phyloP scores from a whole-genome alignment of 2,797 vertebrate species.

The Peromyscus melanophrys region DNA sequence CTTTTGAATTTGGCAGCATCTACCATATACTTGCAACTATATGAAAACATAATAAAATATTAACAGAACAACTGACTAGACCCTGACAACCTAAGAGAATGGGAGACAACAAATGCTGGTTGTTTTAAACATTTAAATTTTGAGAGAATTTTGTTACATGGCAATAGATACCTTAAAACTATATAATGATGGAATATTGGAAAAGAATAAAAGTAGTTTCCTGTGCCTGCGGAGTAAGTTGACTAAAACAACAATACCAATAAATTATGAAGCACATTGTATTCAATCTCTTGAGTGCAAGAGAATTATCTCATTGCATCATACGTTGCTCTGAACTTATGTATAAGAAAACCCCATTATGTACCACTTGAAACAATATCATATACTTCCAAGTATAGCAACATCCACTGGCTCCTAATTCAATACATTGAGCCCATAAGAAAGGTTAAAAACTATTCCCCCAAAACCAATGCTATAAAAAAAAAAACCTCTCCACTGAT shows the following conservation, averaged over 20 bases:
- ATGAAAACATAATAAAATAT: background rate
- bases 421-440: constrained; percentile 53
- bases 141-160: background rate
- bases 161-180: background rate
- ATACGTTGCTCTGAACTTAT: background rate
- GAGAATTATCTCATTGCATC: background rate
- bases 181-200: background rate
- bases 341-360: background rate
- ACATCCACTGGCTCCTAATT: constrained; percentile 31
- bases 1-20: background rate
- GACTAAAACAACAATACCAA: background rate
- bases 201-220: background rate
- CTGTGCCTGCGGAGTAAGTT: background rate
- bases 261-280: background rate
- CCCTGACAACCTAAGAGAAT: background rate
- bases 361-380: constrained; percentile 35
- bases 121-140: background rate
- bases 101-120: background rate
- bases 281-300: background rate
- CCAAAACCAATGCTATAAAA: constrained; percentile 58
- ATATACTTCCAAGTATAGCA: constrained; percentile 16
- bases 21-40: background rate
- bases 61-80: background rate
- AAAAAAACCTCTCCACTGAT: constrained; percentile 67
- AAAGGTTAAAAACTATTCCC: constrained; percentile 64